A percentile compares a stretch with the other conserved stretches of the same genome.
Evolutionary conservation across 2,888 invertebrate genomes (phyloP).

Genomic region (Prenolepis imparis): DNA sequence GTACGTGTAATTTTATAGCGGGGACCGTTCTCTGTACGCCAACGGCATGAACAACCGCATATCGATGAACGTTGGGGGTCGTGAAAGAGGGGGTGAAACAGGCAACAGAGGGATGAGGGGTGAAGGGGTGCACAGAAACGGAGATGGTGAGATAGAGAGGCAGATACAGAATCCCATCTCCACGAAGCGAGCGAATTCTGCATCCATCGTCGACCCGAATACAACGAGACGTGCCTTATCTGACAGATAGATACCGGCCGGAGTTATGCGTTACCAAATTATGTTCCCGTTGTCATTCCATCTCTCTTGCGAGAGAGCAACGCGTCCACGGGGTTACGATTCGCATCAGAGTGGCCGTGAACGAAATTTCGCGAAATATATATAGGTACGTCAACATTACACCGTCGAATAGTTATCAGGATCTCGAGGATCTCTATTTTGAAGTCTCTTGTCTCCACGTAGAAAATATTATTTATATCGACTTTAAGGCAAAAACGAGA

Average conservation of each 20-base stretch:
- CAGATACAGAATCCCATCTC: conserved; percentile 50
- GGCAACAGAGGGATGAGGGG: background rate
- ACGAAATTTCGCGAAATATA: conserved; percentile 54
- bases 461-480: background rate
- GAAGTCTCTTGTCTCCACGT: background rate
- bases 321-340: conserved; percentile 66
- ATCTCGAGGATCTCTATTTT: background rate
- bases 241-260: conserved; percentile 70
- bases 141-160: conserved; percentile 30
- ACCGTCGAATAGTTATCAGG: background rate
- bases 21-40: conserved; percentile 57
- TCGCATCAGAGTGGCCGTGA: conserved; percentile 35
- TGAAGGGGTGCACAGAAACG: conserved; percentile 7
- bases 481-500: background rate
- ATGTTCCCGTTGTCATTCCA: conserved; percentile 64
- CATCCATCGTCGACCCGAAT: conserved; percentile 65
- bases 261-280: conserved; percentile 77
- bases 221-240: conserved; percentile 72
- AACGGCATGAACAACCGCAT: conserved; percentile 65
- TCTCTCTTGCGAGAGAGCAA: conserved; percentile 35
- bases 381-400: no score
- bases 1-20: conserved; percentile 73
- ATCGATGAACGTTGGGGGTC: conserved; percentile 60
- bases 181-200: conserved; percentile 51
- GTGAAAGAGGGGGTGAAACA: conserved; percentile 47